Evolutionary conservation across 2,113 vertebrate genomes (phyloP).

Genomic region (Gobius niger): DNA sequence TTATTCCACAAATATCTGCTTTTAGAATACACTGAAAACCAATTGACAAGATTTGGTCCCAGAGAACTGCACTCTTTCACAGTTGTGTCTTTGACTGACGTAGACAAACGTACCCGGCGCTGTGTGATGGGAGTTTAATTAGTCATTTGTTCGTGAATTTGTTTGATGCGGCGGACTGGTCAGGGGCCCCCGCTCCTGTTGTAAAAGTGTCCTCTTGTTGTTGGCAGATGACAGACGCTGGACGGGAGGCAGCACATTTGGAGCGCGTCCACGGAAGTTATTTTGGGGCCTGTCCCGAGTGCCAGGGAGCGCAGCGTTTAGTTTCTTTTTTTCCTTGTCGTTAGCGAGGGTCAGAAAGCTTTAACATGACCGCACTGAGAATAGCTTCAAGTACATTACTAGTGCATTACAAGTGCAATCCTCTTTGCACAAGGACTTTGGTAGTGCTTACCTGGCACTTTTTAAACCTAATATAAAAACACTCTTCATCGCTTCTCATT

Average conservation of each 20-base stretch:
- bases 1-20: no score
- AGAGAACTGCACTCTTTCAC: conserved; percentile 1
- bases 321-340: conserved; percentile 45
- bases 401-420: conserved; percentile 38
- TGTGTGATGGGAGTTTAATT: conserved; percentile 33
- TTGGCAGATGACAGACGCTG: conserved; percentile 46
- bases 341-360: conserved; percentile 57
- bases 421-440: conserved; percentile 59
- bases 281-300: conserved; percentile 49
- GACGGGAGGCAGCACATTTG: conserved; percentile 35
- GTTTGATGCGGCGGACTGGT: conserved; percentile 46
- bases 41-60: no score
- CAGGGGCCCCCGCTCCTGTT: conserved; percentile 24
- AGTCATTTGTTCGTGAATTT: conserved; percentile 34
- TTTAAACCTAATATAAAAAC: conserved; percentile 31
- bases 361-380: conserved; percentile 60
- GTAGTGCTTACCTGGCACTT: conserved; percentile 53
- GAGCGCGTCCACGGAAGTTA: conserved; percentile 51
- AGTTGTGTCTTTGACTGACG: conserved; percentile 19
- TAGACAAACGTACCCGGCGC: conserved; percentile 35
- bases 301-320: conserved; percentile 37
- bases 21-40: no score
- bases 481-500: neutral
- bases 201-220: conserved; percentile 40
- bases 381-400: conserved; percentile 64